Base-by-base conservation (phyloP, 2,888 invertebrate genomes). In the Scaptomyza flava region DNA sequence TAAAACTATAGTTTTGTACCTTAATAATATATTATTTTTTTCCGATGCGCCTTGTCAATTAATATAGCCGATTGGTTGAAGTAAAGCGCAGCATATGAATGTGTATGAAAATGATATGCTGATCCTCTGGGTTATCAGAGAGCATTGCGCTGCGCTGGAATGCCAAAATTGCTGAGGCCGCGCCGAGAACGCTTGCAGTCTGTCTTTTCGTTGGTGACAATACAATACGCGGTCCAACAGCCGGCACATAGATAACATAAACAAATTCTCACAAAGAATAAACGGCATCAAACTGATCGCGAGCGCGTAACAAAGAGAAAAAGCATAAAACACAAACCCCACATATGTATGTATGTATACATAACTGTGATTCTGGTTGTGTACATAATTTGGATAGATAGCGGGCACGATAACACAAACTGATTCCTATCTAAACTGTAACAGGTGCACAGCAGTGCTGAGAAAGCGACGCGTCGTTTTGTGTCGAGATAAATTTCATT, bases 401-500 rank as follows among this genome's bases (percentile, higher is more conserved):
- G 82, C 73, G 68, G 23, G 31, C 33, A 60, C 71, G 88, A 88
- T 87, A 82, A 82, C 86, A 71, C 86, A 71, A 58, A 58, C 81
- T 88, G 84, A 89, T 89, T 87, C 81, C 89, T 89, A 89, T 84
- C 87, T 84, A 84, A 78, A 84, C 56, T 79, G 82, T 82, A 89
- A 84, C 87, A 88, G 87, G 89, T 89, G 84, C 89, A 62, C 87
- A 89, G 89, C 81, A 86, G 68, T 47, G 64, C 38, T 61, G 42
- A 70, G 72, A 66, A 68, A 67, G 69, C 68, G 67, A 42, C 63
- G 70, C 56, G 63, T 48, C 59, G 63, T 42, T 51, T 47, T 53
- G 36, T 34, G 36, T 31, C 65, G 77, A 87, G 87, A 89, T 89
- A 84, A 79, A 81, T 85, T 79, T 72, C 69, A 69, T 77, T 87